Evolutionary conservation across 2,113 vertebrate genomes (phyloP).

Genomic region (Coryphaenoides rupestris): DNA sequence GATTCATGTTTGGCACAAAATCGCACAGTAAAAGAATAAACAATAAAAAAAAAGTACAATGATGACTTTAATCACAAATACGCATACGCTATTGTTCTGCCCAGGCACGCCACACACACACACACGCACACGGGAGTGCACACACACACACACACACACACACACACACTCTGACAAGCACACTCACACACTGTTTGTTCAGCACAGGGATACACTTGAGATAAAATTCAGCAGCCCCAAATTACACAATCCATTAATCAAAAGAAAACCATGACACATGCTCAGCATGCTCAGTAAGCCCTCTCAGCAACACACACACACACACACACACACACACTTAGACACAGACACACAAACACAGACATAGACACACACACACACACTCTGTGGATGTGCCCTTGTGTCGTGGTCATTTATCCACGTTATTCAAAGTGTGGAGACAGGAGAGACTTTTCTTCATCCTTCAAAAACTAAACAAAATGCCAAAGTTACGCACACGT

Average conservation of each 20-base stretch:
- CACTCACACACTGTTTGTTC: constrained; percentile 27
- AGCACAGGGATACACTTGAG: constrained; percentile 50
- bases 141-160: not conserved
- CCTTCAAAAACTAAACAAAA: no score
- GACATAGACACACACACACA: constrained; percentile 6
- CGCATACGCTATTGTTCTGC: no score
- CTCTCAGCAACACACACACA: no score
- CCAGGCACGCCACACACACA: no score
- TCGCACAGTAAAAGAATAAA: no score
- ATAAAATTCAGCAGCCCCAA: constrained; percentile 58
- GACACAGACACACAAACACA: constrained; percentile 22
- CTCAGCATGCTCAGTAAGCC: no score
- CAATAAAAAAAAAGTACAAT: no score
- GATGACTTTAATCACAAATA: no score
- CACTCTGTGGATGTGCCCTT: constrained; percentile 57
- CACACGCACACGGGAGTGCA: no score
- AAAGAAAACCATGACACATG: constrained; percentile 7
- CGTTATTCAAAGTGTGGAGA: constrained; percentile 35
- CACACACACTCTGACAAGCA: not conserved
- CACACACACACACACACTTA: constrained; percentile 31
- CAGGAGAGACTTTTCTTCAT: constrained; percentile 25
- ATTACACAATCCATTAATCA: constrained; percentile 61
- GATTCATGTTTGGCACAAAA: no score
- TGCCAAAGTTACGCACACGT: constrained; percentile 20
- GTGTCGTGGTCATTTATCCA: constrained; percentile 57